These are phyloP conservation scores for Patella ulyssiponensis DNA, from an alignment of 2,888 invertebrate species.

Conservation along the genomic window DNA sequence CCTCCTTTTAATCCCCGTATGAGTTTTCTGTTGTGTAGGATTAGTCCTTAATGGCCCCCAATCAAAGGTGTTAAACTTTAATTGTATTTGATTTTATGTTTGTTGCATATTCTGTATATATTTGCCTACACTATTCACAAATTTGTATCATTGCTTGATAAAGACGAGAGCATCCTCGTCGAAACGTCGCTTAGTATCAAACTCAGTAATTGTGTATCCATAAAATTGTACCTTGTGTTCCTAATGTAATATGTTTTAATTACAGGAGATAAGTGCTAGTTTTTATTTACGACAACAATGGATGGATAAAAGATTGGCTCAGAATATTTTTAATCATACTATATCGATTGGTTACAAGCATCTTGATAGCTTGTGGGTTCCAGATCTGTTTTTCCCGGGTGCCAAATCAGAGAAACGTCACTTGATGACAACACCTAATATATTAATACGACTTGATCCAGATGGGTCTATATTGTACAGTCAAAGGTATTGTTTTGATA, in stretches of 20 bases:
- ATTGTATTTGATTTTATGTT: no score
- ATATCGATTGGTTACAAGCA: constrained; percentile 23
- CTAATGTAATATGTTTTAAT: neutral
- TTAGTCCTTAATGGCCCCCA: no score
- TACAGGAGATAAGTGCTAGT: constrained; percentile 32
- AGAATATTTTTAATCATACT: constrained; percentile 41
- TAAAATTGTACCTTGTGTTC: no score
- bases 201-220: no score
- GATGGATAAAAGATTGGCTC: constrained; percentile 26
- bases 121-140: no score
- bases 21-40: no score
- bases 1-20: no score
- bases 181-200: no score
- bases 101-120: no score
- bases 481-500: constrained; percentile 32
- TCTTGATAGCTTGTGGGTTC: constrained; percentile 17
- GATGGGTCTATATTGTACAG: constrained; percentile 41
- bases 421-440: constrained; percentile 17
- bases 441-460: constrained; percentile 36
- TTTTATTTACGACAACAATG: constrained; percentile 32
- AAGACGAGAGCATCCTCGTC: no score
- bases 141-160: no score
- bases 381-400: constrained; percentile 21
- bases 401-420: constrained; percentile 20
- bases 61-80: no score